Evolutionary conservation across 2,113 vertebrate species (phyloP).

Genomic region (Sula dactylatra): DNA sequence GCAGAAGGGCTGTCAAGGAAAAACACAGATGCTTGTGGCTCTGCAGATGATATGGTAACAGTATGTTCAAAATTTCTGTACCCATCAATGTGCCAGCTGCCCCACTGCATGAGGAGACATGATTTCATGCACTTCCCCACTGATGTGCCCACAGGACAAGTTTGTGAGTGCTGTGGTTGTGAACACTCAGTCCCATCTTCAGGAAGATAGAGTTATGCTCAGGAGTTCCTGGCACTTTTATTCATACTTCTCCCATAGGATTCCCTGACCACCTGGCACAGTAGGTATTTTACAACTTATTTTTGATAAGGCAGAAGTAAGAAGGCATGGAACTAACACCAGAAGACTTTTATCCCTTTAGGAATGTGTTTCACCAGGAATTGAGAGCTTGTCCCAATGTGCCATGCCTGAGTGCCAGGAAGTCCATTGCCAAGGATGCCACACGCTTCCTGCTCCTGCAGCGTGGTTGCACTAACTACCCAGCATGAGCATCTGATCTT

Average conservation of each 20-base stretch:
- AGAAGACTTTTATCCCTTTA: background rate
- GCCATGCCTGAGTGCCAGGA: background rate
- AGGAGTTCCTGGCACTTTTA: background rate
- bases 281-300: background rate
- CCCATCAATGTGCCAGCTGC: background rate
- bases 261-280: background rate
- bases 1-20: background rate
- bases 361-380: background rate
- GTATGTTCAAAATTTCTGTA: background rate
- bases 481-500: background rate
- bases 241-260: background rate
- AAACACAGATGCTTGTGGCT: background rate
- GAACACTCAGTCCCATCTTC: background rate
- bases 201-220: background rate
- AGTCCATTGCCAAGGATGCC: background rate
- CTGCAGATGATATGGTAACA: background rate
- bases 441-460: background rate
- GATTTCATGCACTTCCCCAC: background rate
- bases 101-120: fast-evolving
- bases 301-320: background rate
- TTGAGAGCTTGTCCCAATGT: background rate
- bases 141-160: background rate
- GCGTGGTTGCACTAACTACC: background rate
- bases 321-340: background rate
- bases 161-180: background rate